Percentiles rank a stretch among this genome's conserved stretches.
Evolutionary conservation across 2,797 vertebrate species (phyloP).

Genomic region (Sebastes oblongus): DNA sequence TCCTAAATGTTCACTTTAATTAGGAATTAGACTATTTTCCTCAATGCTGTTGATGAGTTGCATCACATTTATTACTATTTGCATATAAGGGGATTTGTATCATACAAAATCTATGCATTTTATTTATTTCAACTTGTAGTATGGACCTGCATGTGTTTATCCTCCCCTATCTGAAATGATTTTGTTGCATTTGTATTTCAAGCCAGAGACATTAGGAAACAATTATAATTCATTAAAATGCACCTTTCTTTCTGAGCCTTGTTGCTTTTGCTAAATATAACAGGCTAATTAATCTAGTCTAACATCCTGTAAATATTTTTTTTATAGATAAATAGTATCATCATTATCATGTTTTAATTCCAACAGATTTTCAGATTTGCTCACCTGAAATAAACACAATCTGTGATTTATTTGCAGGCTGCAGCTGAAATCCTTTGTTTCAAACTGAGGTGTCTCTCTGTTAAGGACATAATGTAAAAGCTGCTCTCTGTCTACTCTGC

Average conservation of each 20-base stretch:
- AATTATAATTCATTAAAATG: not conserved
- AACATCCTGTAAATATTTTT: not conserved
- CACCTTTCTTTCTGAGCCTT: not conserved
- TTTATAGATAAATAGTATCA: not conserved
- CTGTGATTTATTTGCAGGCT: conserved; percentile 1
- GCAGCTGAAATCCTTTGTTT: conserved; percentile 22
- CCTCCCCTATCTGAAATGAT: not conserved
- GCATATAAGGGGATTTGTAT: conserved; percentile 13
- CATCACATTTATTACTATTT: conserved; percentile 38
- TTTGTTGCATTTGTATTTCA: conserved; percentile 4
- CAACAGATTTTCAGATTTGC: not conserved
- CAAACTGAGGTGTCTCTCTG: conserved; percentile 12
- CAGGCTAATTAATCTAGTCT: not conserved
- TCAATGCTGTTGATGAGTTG: conserved; percentile 8
- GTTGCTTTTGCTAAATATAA: not conserved
- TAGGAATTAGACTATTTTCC: conserved; percentile 30
- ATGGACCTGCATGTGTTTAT: not conserved
- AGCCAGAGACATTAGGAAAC: not conserved
- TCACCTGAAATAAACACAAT: not conserved
- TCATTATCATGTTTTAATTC: not conserved
- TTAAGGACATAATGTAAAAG: not conserved
- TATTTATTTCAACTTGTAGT: not conserved
- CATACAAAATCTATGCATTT: not conserved
- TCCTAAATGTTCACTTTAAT: conserved; percentile 54
- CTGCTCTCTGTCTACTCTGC: not conserved